These are phyloP conservation scores for Clarias magur DNA, from an alignment of 2,113 vertebrate genomes.

Conservation along the genomic window DNA sequence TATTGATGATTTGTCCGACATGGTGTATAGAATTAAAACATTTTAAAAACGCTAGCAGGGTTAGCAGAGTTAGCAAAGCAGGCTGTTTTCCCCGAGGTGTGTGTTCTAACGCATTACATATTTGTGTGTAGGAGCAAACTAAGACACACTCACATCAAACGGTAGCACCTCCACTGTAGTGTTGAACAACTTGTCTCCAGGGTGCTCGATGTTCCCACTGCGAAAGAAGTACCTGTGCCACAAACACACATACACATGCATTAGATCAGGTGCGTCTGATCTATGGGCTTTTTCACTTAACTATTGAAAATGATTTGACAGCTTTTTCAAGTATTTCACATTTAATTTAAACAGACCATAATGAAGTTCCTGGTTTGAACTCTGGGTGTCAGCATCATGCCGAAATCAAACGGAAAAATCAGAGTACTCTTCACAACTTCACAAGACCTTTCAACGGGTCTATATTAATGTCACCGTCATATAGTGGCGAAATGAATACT, in stretches of 20 bases:
- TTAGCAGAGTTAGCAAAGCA: neutral
- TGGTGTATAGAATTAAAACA: too few relatives aligned
- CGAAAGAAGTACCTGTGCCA: conserved; percentile 91
- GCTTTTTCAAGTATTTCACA: neutral
- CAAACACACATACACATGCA: conserved; percentile 24
- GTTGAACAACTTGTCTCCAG: conserved; percentile 97
- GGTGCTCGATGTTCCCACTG: conserved; percentile 96
- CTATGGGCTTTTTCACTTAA: neutral
- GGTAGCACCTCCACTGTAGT: conserved; percentile 95
- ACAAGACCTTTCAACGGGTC: neutral
- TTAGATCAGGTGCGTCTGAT: neutral
- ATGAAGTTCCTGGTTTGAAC: neutral
- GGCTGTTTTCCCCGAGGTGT: conserved; percentile 14
- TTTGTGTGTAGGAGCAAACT: neutral
- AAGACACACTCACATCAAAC: conserved; percentile 85
- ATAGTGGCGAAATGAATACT: neutral
- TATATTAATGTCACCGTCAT: neutral
- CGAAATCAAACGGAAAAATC: neutral
- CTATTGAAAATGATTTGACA: neutral
- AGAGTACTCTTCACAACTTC: neutral
- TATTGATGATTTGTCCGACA: neutral
- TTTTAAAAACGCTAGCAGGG: neutral
- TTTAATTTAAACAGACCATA: neutral
- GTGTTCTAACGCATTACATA: conserved; percentile 3
- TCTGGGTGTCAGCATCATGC: neutral